Evolutionary conservation across 2,888 invertebrate species (phyloP).

Genomic region (Caenorhabditis sp.): DNA sequence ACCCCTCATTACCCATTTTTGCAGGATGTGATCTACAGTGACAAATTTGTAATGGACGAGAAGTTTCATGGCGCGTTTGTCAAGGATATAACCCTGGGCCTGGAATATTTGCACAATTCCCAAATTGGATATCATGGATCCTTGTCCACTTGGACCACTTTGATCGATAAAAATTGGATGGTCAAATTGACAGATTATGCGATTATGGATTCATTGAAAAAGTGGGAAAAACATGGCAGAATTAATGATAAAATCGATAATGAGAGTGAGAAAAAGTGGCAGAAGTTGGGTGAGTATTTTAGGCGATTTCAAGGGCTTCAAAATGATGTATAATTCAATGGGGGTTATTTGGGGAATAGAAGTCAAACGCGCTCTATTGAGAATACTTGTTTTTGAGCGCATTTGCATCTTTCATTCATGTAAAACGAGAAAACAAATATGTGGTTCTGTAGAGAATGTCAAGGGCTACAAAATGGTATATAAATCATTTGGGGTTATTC

Average conservation of each 20-base stretch:
- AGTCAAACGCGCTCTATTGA: not conserved
- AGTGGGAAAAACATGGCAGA: conserved; percentile 53
- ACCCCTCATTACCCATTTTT: too few species aligned
- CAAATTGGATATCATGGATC: conserved; percentile 53
- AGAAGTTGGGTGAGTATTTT: conserved; percentile 19
- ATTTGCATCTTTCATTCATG: not conserved
- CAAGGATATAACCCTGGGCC: conserved; percentile 51
- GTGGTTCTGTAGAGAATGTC: not conserved
- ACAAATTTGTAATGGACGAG: conserved; percentile 48
- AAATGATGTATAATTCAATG: not conserved
- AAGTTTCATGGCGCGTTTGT: conserved; percentile 58
- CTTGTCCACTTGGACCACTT: conserved; percentile 44
- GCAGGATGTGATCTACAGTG: conserved; percentile 56
- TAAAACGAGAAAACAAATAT: too few species aligned
- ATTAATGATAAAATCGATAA: conserved; percentile 49
- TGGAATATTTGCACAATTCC: conserved; percentile 57
- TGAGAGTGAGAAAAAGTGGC: conserved; percentile 44
- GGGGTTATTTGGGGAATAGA: not conserved
- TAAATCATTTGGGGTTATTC: too few species aligned
- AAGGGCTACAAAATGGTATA: not conserved
- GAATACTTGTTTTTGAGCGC: not conserved
- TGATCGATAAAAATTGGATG: conserved; percentile 58
- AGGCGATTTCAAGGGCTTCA: not conserved
- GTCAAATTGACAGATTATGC: conserved; percentile 56
- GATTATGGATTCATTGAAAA: conserved; percentile 38